phyloP scores from a whole-genome alignment of 2,888 invertebrate genomes.

The Blastobasis lacticolella region DNA sequence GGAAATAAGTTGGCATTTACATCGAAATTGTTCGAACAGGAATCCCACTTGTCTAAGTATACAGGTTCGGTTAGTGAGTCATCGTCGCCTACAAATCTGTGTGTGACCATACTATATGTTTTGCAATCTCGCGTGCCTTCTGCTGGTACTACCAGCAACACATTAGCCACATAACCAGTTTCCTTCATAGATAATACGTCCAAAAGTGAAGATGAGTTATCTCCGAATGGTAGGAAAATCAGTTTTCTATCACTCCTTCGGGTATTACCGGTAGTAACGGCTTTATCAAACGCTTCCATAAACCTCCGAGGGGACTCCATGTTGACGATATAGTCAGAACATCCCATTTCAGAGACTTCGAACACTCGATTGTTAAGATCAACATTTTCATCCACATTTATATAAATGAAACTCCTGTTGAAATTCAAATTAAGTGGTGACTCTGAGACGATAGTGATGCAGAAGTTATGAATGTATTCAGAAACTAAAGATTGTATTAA shows the following conservation, averaged over 20 bases:
- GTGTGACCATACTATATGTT: slow-evolving; percentile 48
- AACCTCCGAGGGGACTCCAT: slow-evolving; percentile 45
- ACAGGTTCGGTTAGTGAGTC: slow-evolving; percentile 29
- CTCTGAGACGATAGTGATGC: too few relatives aligned
- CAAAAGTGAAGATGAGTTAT: slow-evolving; percentile 18
- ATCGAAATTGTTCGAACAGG: slow-evolving; percentile 39
- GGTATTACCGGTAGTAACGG: slow-evolving; percentile 41
- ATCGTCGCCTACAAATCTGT: slow-evolving; percentile 50
- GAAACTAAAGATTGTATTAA: slow-evolving; percentile 42
- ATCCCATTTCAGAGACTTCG: slow-evolving; percentile 54
- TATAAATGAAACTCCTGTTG: slow-evolving; percentile 27
- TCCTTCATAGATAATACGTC: slow-evolving; percentile 40
- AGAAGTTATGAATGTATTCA: slow-evolving; percentile 26
- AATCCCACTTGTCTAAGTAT: slow-evolving; percentile 54
- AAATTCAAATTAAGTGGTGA: slow-evolving; percentile 13
- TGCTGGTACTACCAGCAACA: slow-evolving; percentile 33
- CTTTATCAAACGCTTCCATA: slow-evolving; percentile 49
- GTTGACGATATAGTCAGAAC: slow-evolving; percentile 59
- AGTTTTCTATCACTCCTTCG: slow-evolving; percentile 62
- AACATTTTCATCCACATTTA: slow-evolving; percentile 26
- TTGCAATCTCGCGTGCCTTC: slow-evolving; percentile 21
- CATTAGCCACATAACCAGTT: slow-evolving; percentile 44
- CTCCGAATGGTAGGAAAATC: slow-evolving; percentile 43
- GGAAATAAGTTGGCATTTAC: slow-evolving; percentile 53
- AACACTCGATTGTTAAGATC: slow-evolving; percentile 32